phyloP scores from a whole-genome alignment of 2,113 vertebrate species.

The Cyprinodon variegatus region DNA sequence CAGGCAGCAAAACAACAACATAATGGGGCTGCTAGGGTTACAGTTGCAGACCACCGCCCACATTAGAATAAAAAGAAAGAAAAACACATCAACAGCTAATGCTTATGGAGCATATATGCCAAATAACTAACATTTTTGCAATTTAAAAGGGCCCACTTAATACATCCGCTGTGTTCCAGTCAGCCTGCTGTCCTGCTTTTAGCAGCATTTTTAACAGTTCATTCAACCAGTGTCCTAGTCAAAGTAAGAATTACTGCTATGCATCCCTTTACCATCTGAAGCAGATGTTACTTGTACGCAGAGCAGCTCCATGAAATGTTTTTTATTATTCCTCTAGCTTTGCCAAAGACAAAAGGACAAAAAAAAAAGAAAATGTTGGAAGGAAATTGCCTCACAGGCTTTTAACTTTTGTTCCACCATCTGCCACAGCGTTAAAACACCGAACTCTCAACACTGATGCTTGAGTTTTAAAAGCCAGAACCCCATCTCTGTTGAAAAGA shows the following conservation, averaged over 20 bases:
- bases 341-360: slow-evolving; percentile 31
- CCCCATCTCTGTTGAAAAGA: slow-evolving; percentile 51
- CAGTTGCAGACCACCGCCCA: slow-evolving; percentile 37
- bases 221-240: not conserved
- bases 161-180: not conserved
- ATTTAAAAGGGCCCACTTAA: not conserved
- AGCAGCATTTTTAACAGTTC: not conserved
- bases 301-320: slow-evolving; percentile 33
- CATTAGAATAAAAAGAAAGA: slow-evolving; percentile 7
- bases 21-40: slow-evolving; percentile 16
- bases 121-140: not conserved
- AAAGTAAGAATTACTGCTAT: too few species aligned
- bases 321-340: slow-evolving; percentile 29
- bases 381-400: slow-evolving; percentile 39
- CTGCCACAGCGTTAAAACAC: slow-evolving; percentile 28
- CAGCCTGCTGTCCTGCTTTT: not conserved
- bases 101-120: not conserved
- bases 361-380: slow-evolving; percentile 24
- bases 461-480: slow-evolving; percentile 33
- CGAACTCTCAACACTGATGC: slow-evolving; percentile 29
- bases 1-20: not conserved
- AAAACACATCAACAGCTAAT: slow-evolving; percentile 17
- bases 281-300: slow-evolving; percentile 9
- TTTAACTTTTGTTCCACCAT: slow-evolving; percentile 54
- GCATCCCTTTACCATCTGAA: too few species aligned